Evolutionary conservation across 2,888 invertebrate genomes (phyloP).

Genomic region (Sminthurides aquaticus): DNA sequence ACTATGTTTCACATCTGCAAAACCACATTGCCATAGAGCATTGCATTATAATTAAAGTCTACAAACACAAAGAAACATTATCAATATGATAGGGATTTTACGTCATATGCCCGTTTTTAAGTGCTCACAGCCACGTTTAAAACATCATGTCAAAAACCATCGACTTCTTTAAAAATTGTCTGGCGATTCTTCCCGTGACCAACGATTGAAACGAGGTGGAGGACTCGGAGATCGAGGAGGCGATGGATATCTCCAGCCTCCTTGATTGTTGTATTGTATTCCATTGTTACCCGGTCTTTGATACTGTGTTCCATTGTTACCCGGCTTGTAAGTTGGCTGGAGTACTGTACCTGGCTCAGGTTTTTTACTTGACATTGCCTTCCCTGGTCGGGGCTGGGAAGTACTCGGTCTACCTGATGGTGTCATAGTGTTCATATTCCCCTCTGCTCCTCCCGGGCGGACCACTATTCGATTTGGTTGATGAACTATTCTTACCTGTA

Average conservation of each 20-base stretch:
- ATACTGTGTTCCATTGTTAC: not conserved
- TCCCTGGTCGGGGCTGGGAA: not conserved
- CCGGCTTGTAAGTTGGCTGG: not conserved
- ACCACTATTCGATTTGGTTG: not conserved
- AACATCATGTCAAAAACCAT: not conserved
- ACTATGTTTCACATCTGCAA: too few relatives aligned
- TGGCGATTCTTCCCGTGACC: not conserved
- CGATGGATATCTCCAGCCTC: not conserved
- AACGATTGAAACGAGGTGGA: not conserved
- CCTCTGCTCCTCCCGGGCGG: slow-evolving; percentile 1
- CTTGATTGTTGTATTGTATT: not conserved
- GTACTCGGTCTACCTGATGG: not conserved
- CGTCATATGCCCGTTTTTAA: too few relatives aligned
- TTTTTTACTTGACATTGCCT: too few relatives aligned
- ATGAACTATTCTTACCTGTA: slow-evolving; percentile 6
- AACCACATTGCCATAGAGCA: too few relatives aligned
- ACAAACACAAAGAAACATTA: too few relatives aligned
- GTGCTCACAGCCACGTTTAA: too few relatives aligned
- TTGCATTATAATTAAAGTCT: too few relatives aligned
- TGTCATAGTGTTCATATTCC: not conserved
- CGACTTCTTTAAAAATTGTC: not conserved
- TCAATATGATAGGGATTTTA: too few relatives aligned
- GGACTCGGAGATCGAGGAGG: not conserved
- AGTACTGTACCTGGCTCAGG: too few relatives aligned
- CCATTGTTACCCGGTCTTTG: not conserved